Evolutionary conservation across 2,113 vertebrate species (phyloP).

Genomic region (Anoura caudifer): DNA sequence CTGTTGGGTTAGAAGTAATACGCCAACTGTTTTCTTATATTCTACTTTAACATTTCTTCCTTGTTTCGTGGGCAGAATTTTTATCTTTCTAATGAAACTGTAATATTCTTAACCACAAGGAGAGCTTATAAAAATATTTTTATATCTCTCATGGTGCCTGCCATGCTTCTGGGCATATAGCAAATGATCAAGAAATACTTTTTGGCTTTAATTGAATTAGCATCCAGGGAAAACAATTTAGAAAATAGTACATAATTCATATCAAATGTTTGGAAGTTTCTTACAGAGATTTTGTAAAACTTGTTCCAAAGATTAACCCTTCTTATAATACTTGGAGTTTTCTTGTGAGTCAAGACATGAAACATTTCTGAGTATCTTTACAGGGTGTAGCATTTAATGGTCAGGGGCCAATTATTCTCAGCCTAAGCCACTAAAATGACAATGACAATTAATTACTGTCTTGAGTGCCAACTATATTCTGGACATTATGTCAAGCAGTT

Average conservation of each 20-base stretch:
- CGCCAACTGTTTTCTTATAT: background rate
- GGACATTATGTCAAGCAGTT: background rate
- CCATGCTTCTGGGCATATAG: constrained; percentile 52
- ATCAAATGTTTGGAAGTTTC: constrained; percentile 68
- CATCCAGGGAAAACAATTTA: constrained; percentile 66
- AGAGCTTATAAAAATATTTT: constrained; percentile 64
- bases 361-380: background rate
- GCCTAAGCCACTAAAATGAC: background rate
- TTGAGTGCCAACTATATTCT: background rate
- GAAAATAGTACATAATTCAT: constrained; percentile 68
- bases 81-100: constrained; percentile 62
- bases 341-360: background rate
- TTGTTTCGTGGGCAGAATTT: constrained; percentile 31
- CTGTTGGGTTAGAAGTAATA: background rate
- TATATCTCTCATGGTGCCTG: constrained; percentile 49
- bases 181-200: constrained; percentile 58
- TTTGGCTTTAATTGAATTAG: constrained; percentile 65
- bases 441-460: background rate
- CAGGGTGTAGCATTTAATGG: background rate
- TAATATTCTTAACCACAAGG: constrained; percentile 63
- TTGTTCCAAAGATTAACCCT: constrained; percentile 32
- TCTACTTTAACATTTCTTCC: constrained; percentile 36
- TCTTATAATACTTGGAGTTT: background rate
- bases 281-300: constrained; percentile 47
- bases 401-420: background rate